Base-by-base conservation (phyloP, 2,888 invertebrate genomes). In the Drosophila vallismaia region DNA sequence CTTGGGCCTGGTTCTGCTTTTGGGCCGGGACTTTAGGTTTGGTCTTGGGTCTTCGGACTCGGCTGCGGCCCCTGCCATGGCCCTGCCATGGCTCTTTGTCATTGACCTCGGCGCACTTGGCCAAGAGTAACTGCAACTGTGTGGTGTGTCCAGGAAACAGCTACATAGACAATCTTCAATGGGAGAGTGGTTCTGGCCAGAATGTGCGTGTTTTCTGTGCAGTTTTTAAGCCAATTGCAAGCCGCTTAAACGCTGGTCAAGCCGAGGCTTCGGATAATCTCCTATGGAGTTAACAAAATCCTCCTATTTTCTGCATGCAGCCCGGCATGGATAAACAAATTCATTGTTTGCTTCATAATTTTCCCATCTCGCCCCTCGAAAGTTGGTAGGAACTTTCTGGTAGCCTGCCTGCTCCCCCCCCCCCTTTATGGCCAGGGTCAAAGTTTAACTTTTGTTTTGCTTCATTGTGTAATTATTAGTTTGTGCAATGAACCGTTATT, bases 391-490 rank as follows among this genome's bases (percentile, higher is more conserved):
- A 48, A 60, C 56, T 46, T 52, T n/a, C 28, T 19, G 19, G 19
- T 19, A 19, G 19, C 19, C 19, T 19, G 48, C 8, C 26, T 38
- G 4, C 29, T 19, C 45, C 28, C 48, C 26, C 19, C 29, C 28
- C 45, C 28, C 48, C 26, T 28, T 29, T 48, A 33, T 14, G 46
- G 29, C 42, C 12, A 19, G 58, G 71, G 66, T 67, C 67, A 74
- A 74, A 71, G 75, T 75, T 74, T 44, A 56, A 51, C 56, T 57
- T 63, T 60, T 71, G 74, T 68, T 75, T 67, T 71, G 77, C 72
- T 76, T 79, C 76, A 85, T 84, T 81, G 83, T 84, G 77, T 85
- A 79, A 85, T 83, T 84, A 84, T 84, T 81, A 79, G 79, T 83
- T 77, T 84, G 79, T 73, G 77, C 79, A 81, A 77, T 83, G 77